Evolutionary conservation across 2,888 invertebrate genomes (phyloP).

Genomic region (Antheraea yamamai): DNA sequence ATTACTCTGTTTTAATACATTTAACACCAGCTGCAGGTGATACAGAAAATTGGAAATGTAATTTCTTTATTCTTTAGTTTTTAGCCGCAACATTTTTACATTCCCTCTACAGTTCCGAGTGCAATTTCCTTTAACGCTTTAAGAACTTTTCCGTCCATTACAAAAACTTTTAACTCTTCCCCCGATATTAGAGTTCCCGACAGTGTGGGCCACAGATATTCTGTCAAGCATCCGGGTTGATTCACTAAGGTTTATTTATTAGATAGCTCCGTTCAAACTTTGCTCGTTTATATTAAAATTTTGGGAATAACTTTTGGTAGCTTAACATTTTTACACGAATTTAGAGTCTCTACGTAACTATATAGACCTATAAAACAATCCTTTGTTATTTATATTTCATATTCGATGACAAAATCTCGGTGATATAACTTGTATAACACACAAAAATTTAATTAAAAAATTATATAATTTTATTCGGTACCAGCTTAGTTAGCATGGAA

Average conservation of each 20-base stretch:
- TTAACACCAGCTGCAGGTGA: not conserved
- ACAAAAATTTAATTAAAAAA: not conserved
- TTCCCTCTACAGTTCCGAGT: conserved; percentile 4
- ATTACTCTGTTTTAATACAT: not conserved
- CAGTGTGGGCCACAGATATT: conserved; percentile 23
- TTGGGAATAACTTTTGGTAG: conserved; percentile 42
- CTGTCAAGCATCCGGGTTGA: conserved; percentile 48
- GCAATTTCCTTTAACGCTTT: not conserved
- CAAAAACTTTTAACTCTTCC: conserved; percentile 13
- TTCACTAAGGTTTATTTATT: conserved; percentile 63
- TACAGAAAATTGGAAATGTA: not conserved
- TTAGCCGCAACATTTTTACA: not conserved
- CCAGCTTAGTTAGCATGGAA: not conserved
- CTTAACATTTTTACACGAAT: conserved; percentile 42
- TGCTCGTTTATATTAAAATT: conserved; percentile 61
- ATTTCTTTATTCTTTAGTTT: not conserved
- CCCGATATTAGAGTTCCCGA: conserved; percentile 25
- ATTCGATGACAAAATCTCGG: not conserved
- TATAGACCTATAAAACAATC: not conserved
- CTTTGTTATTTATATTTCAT: conserved; percentile 1
- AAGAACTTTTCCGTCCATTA: conserved; percentile 6
- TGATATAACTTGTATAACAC: not conserved
- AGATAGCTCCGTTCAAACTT: conserved; percentile 50
- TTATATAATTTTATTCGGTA: not conserved
- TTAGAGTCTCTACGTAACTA: conserved; percentile 13